Evolutionary conservation across 2,797 vertebrate genomes (phyloP), one percentile per base, ranked within the genome.

Genomic region (Sebastes melanostomus): DNA sequence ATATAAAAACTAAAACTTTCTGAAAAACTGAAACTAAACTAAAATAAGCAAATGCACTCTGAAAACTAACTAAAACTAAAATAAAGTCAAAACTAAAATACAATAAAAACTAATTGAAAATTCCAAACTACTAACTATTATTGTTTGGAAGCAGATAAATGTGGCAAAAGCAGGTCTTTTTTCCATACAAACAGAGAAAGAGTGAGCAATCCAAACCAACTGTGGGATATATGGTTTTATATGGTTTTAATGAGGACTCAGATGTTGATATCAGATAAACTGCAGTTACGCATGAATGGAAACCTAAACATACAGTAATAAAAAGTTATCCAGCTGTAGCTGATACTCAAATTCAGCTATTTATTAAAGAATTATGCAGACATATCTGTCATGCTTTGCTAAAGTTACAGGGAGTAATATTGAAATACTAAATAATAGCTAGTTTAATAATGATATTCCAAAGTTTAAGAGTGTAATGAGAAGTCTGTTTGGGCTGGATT

Each of bases 401-500:
- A 0, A 12, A 56, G 4, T 38, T 8, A 10, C 18, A 59, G 7
- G 3, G 9, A 46, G 18, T 46, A 46, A 46, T 46, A 42, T 4
- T 24, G 2, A 59, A 54, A 42, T 46, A 46, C 42, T 46, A 52
- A 52, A 52, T 52, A 52, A n/a, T 20, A 52, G 20, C 20, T 52
- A n/a, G 14, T 52, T 52, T 52, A 46, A 46, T 18, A 46, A 42
- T 14, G 6, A 9, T 50, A 20, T 50, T 50, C 16, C 46, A 50
- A 20, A n/a, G 50, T 52, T 50, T 27, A 32, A 30, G 5, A 38
- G 3, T n/a, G 9, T 27, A 42, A 10, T 38, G 24, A 56, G 60
- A 87, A 66, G 34, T 82, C 69, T 82, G 60, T 70, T 85, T 20
- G 56, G 36, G 68, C 24, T 91, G 84, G 89, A 91, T 92, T 92